These are phyloP conservation scores for Ammodytes marinus DNA, from an alignment of 2,113 vertebrate species.

Conservation along the genomic window DNA sequence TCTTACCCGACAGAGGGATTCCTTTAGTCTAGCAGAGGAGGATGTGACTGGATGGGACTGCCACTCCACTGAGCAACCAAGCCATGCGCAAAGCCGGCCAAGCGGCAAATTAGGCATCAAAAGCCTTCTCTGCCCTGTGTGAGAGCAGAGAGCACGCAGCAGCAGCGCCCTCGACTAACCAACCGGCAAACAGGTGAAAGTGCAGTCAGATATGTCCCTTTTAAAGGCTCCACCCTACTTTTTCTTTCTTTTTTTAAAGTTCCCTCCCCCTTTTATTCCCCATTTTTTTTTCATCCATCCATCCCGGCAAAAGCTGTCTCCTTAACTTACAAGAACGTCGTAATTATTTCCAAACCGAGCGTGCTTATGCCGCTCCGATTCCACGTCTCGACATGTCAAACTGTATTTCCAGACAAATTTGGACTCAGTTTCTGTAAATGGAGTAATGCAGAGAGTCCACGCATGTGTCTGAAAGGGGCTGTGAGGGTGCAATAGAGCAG, in stretches of 20 bases:
- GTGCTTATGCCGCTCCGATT: slow-evolving; percentile 63
- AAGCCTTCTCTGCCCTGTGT: slow-evolving; percentile 65
- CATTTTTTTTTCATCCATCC: slow-evolving; percentile 38
- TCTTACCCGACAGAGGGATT: slow-evolving; percentile 30
- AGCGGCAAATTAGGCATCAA: slow-evolving; percentile 82
- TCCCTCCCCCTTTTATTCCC: background rate
- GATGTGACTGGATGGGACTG: slow-evolving; percentile 65
- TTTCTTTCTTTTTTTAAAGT: background rate
- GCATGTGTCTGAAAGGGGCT: background rate
- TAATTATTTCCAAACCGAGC: slow-evolving; percentile 67
- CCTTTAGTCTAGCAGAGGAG: slow-evolving; percentile 47
- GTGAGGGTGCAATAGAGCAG: background rate
- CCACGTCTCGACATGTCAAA: slow-evolving; percentile 14
- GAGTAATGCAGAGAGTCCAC: background rate
- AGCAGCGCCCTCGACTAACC: slow-evolving; percentile 65
- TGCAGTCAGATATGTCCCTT: slow-evolving; percentile 51
- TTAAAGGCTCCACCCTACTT: slow-evolving; percentile 45
- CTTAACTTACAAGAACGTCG: slow-evolving; percentile 51
- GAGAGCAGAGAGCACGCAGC: slow-evolving; percentile 51
- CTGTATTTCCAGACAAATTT: slow-evolving; percentile 15
- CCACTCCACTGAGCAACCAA: slow-evolving; percentile 68
- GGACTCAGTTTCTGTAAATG: background rate
- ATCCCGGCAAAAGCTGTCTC: slow-evolving; percentile 52
- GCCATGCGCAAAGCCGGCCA: slow-evolving; percentile 73
- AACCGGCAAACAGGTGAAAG: slow-evolving; percentile 81